Conservation (phyloP, 2,888 invertebrate species). For the Orthosia gracilis region DNA sequence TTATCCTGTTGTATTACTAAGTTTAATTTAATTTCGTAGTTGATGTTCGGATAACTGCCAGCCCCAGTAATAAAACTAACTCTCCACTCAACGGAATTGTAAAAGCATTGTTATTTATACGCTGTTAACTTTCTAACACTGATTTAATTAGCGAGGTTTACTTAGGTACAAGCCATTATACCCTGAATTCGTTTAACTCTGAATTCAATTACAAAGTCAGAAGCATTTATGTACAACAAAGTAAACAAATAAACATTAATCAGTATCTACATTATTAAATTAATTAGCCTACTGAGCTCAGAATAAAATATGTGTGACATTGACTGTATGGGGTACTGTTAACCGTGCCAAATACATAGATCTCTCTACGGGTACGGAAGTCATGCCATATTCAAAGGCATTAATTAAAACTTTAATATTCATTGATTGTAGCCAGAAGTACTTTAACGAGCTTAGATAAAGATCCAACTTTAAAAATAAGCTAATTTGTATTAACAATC, state of each 20-base stretch:
- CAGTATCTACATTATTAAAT: slow-evolving; percentile 30
- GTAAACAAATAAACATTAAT: slow-evolving; percentile 28
- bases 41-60: slow-evolving; percentile 26
- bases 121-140: slow-evolving; percentile 39
- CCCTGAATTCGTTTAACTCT: slow-evolving; percentile 7
- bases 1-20: slow-evolving; percentile 3
- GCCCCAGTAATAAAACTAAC: slow-evolving; percentile 42
- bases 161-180: slow-evolving; percentile 8
- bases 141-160: slow-evolving; percentile 34
- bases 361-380: slow-evolving; percentile 65
- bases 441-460: slow-evolving; percentile 64
- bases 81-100: slow-evolving; percentile 40
- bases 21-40: slow-evolving; percentile 33
- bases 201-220: slow-evolving; percentile 34
- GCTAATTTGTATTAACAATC: slow-evolving; percentile 63
- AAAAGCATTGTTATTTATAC: slow-evolving; percentile 46
- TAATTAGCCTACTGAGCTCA: slow-evolving; percentile 60
- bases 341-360: slow-evolving; percentile 82
- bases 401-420: slow-evolving; percentile 85
- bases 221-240: slow-evolving; percentile 15
- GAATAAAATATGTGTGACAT: slow-evolving; percentile 73
- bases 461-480: slow-evolving; percentile 63
- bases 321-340: slow-evolving; percentile 81
- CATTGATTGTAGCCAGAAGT: slow-evolving; percentile 76
- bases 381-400: slow-evolving; percentile 76